Evolutionary conservation across 2,888 invertebrate genomes (phyloP).

Genomic region (Elgonia sp.): DNA sequence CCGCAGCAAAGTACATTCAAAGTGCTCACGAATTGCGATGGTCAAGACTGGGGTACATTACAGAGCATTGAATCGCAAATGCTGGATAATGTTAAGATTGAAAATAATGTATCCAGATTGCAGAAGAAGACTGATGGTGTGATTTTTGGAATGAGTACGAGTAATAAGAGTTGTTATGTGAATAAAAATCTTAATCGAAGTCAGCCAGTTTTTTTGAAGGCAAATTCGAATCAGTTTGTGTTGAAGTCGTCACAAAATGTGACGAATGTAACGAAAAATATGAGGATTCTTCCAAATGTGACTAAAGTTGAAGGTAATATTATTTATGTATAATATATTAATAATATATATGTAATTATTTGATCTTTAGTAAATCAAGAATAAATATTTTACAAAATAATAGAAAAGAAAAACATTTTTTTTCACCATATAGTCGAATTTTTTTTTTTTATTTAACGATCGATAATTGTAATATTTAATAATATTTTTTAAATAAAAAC

Average conservation of each 20-base stretch:
- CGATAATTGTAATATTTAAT: no score
- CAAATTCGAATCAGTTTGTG: constrained; percentile 83
- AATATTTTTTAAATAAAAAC: no score
- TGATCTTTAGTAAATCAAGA: no score
- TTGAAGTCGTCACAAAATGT: constrained; percentile 83
- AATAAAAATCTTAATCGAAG: constrained; percentile 56
- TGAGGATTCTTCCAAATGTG: constrained; percentile 81
- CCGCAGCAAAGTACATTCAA: constrained; percentile 60
- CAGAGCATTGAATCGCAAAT: constrained; percentile 42
- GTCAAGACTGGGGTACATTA: constrained; percentile 54
- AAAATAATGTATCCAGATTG: not conserved
- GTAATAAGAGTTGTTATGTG: not conserved
- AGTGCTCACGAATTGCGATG: constrained; percentile 52
- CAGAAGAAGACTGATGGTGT: constrained; percentile 28
- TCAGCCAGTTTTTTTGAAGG: constrained; percentile 82
- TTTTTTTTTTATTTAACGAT: no score
- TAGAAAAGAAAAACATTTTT: no score
- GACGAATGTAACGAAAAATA: constrained; percentile 79
- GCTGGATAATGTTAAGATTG: constrained; percentile 31
- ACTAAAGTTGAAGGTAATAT: constrained; percentile 68
- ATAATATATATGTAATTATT: no score
- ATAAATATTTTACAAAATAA: no score
- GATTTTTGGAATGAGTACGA: constrained; percentile 1
- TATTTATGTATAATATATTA: no score
- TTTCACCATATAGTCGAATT: no score